Base-by-base conservation (phyloP, 2,797 vertebrate genomes). In the Hozukius guyotensis region DNA sequence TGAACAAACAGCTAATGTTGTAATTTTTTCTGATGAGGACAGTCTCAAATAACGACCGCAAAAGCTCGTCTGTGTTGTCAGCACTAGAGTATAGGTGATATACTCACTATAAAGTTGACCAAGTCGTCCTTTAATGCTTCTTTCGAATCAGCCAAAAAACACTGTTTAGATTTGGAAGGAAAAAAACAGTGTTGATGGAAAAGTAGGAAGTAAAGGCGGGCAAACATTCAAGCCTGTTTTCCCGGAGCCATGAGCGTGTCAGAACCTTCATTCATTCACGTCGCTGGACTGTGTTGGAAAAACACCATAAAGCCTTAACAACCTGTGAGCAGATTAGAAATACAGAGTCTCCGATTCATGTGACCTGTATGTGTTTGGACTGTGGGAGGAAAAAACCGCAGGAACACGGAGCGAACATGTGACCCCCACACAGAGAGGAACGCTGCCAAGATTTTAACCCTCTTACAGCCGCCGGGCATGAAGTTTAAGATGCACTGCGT, bases 331-430 rank as follows among this genome's bases (percentile, higher is more conserved):
- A 82, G 85, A 88, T 90, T 84, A 88, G 80, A 78, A 81, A 78
- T 5, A 91, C 81, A 89, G 57, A 80, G 75, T 62, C 34, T 77
- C 38, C 10, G 36, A 87, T 89, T 91, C 90, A 92, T 88, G 88
- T 85, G 86, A 87, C 82, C 66, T 38, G 72, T 70, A 20, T 71
- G 74, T 81, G 85, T 88, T 84, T 81, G 86, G 77, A 79, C 71
- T 83, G 79, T 34, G 77, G 83, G 81, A 63, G 32, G 25, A 22
- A 68, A 77, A 65, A 38, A 38, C 63, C 14, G 20, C 69, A 60
- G 85, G 59, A 77, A 79, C 83, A 87, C 6, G 20, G 36, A 68
- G 78, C 11, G 62, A 87, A 85, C 89, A 90, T 89, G 88, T 91
- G 87, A 93, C 82, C 74, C 46, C 20, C 60, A 70, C 69, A 53